phyloP scores from a whole-genome alignment of 2,113 vertebrate species.

The Colaptes auratus region DNA sequence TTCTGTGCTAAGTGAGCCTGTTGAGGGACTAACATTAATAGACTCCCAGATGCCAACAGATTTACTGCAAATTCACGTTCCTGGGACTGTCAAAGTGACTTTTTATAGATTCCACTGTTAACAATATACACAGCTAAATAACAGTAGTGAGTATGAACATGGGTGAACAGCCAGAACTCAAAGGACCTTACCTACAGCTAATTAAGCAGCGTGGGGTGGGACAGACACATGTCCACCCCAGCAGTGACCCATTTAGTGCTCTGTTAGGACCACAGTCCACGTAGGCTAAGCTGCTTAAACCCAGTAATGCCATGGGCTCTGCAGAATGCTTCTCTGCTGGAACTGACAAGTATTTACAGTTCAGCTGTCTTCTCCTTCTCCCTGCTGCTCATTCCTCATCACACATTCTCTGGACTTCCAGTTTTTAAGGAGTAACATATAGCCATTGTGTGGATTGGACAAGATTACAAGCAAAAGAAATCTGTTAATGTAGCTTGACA shows the following conservation, averaged over 20 bases:
- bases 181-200: neutral
- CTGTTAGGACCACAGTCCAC: slow-evolving; percentile 17
- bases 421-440: neutral
- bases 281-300: slow-evolving; percentile 63
- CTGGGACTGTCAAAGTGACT: neutral
- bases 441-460: neutral
- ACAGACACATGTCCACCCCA: neutral
- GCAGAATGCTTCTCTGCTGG: slow-evolving; percentile 22
- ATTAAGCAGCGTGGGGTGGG: neutral
- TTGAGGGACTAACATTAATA: neutral
- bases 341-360: slow-evolving; percentile 19
- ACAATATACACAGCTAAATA: neutral
- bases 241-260: slow-evolving; percentile 51
- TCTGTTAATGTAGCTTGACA: neutral
- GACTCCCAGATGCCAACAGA: neutral
- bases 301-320: slow-evolving; percentile 29
- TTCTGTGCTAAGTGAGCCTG: neutral
- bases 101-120: neutral
- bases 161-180: neutral
- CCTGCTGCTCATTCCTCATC: neutral
- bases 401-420: neutral
- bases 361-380: neutral
- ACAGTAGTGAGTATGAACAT: no score
- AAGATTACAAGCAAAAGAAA: neutral
- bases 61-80: neutral